These are phyloP conservation scores for Sternotherus odoratus DNA, from an alignment of 2,797 vertebrate genomes.

Conservation along the genomic window DNA sequence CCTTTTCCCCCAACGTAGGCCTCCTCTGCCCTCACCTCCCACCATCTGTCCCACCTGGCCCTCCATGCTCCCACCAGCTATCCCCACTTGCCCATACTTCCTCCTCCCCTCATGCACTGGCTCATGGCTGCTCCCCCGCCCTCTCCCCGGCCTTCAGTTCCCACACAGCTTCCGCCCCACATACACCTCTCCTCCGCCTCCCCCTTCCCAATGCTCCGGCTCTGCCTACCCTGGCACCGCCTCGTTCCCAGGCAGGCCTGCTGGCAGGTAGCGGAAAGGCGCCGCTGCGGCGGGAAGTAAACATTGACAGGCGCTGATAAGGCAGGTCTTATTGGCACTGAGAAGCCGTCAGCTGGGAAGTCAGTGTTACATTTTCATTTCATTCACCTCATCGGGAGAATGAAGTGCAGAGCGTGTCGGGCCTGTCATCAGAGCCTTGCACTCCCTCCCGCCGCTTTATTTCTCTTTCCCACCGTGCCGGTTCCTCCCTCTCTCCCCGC, in stretches of 20 bases:
- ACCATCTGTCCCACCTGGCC: not conserved
- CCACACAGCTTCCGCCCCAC: not conserved
- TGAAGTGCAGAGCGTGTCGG: not conserved
- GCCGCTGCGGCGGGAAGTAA: not conserved
- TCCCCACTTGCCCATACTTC: no score
- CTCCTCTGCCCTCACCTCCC: not conserved
- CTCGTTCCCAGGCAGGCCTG: not conserved
- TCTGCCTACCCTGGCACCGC: not conserved
- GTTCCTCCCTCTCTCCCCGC: rapidly evolving
- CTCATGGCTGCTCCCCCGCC: not conserved
- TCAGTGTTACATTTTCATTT: not conserved
- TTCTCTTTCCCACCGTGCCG: not conserved
- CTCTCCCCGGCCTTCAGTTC: not conserved
- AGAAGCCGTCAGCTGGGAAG: not conserved
- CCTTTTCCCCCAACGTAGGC: no score
- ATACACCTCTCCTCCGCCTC: not conserved
- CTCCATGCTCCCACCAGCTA: not conserved
- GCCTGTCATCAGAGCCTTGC: not conserved
- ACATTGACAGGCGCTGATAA: not conserved
- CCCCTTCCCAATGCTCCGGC: not conserved
- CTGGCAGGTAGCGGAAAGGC: not conserved
- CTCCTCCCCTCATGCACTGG: not conserved
- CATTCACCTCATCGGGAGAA: not conserved
- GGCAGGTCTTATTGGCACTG: not conserved
- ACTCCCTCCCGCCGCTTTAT: not conserved